These are phyloP conservation scores for Pogona vitticeps DNA, from an alignment of 2,113 vertebrate genomes.

Conservation along the genomic window DNA sequence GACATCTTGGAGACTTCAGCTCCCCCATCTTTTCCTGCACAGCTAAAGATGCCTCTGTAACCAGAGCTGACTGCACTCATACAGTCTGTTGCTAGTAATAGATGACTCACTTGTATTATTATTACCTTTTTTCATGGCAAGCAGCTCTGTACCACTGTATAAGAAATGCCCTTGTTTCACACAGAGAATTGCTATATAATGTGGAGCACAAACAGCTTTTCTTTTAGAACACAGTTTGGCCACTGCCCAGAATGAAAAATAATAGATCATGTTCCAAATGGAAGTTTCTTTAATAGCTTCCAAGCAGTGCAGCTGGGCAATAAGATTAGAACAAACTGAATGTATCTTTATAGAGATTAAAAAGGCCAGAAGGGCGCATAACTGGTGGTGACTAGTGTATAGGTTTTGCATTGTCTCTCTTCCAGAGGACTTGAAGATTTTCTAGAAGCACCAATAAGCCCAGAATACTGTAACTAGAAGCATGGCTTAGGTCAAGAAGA, in stretches of 20 bases:
- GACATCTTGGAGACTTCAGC: constrained; percentile 38
- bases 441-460: neutral
- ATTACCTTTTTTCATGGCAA: constrained; percentile 41
- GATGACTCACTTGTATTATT: constrained; percentile 30
- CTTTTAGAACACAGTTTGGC: neutral
- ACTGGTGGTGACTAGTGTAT: neutral
- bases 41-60: constrained; percentile 37
- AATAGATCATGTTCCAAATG: constrained; percentile 32
- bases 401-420: neutral
- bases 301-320: neutral
- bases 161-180: constrained; percentile 28
- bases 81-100: constrained; percentile 31
- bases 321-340: neutral
- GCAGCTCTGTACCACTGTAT: constrained; percentile 25
- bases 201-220: neutral
- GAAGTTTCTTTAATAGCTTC: neutral
- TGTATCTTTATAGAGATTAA: neutral
- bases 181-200: constrained; percentile 17
- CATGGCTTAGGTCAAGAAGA: neutral
- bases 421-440: neutral
- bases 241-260: constrained; percentile 11
- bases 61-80: constrained; percentile 36
- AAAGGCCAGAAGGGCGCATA: neutral
- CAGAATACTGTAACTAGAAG: neutral
- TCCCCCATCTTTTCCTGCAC: constrained; percentile 26